Conservation (phyloP, 2,113 vertebrate genomes). For the Tychaedon coryphoeus region DNA sequence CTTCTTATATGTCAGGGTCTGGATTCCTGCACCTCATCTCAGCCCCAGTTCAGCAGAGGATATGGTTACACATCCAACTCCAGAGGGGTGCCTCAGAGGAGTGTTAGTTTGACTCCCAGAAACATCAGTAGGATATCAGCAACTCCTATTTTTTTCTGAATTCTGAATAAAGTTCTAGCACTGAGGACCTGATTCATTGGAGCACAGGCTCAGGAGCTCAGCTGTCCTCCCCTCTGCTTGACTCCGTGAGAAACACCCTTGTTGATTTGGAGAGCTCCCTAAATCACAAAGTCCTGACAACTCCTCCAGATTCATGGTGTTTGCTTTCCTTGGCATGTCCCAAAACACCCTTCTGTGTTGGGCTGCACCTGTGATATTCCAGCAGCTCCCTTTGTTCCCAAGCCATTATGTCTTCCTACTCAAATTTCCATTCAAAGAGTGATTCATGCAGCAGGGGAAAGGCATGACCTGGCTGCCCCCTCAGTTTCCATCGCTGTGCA, state of each 20-base stretch:
- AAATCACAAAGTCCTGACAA: conserved; percentile 47
- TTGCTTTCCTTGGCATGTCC: conserved; percentile 62
- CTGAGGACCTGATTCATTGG: neutral
- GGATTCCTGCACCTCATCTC: neutral
- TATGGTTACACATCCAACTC: neutral
- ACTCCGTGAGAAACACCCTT: neutral
- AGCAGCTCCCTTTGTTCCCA: conserved; percentile 62
- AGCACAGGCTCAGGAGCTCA: neutral
- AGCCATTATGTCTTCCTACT: conserved; percentile 60
- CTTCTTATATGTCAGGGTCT: neutral
- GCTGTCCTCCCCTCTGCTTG: neutral
- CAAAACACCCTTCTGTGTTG: conserved; percentile 45
- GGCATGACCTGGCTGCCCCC: conserved; percentile 56
- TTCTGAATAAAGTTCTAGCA: neutral
- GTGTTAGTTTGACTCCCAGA: neutral
- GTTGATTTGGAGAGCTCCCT: conserved; percentile 44
- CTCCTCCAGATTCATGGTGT: conserved; percentile 49
- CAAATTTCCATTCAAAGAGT: conserved; percentile 57
- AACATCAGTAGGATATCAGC: neutral
- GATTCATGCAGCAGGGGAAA: conserved; percentile 61
- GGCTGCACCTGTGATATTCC: conserved; percentile 63
- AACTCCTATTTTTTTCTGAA: neutral
- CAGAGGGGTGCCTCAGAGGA: neutral
- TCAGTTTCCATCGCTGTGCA: conserved; percentile 57
- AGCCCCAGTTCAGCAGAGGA: neutral